phyloP scores from a whole-genome alignment of 2,888 invertebrate species.

The Odontothrips loti region DNA sequence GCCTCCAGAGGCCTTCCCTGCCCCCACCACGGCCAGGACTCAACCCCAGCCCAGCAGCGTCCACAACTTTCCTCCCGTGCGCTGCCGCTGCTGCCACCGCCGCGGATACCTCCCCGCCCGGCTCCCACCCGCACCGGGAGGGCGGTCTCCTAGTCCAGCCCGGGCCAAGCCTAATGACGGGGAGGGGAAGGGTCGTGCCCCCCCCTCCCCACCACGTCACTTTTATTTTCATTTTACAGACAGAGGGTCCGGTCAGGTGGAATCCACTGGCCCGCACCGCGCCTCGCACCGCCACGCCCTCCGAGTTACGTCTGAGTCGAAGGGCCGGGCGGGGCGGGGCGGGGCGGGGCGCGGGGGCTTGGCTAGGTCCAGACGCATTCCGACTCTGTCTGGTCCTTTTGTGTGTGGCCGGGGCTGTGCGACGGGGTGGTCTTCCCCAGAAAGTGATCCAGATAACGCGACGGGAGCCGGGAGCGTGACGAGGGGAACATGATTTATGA shows the following conservation, averaged over 20 bases:
- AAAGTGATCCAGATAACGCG: too few relatives aligned
- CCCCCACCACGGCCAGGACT: neutral
- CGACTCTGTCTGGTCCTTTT: neutral
- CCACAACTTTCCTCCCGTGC: too few relatives aligned
- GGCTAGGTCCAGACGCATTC: neutral
- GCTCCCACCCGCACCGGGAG: neutral
- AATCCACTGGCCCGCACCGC: neutral
- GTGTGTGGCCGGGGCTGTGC: neutral
- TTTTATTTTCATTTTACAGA: constrained; percentile 17
- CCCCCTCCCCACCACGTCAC: neutral
- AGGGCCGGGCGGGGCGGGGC: neutral
- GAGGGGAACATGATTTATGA: too few relatives aligned
- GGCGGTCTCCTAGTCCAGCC: neutral
- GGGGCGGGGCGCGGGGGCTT: neutral
- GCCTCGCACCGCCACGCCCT: neutral
- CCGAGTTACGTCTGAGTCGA: neutral
- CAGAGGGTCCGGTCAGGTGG: constrained; percentile 6
- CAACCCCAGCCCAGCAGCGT: too few relatives aligned
- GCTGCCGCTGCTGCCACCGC: too few relatives aligned
- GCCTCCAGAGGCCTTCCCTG: neutral
- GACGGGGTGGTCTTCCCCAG: too few relatives aligned
- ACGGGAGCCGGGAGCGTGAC: too few relatives aligned
- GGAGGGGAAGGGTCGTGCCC: neutral
- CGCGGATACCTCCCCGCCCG: too few relatives aligned
- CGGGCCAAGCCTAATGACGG: neutral